These are phyloP conservation scores for Caenorhabditis japonica DNA, from an alignment of 2,888 invertebrate species.

Conservation along the genomic window DNA sequence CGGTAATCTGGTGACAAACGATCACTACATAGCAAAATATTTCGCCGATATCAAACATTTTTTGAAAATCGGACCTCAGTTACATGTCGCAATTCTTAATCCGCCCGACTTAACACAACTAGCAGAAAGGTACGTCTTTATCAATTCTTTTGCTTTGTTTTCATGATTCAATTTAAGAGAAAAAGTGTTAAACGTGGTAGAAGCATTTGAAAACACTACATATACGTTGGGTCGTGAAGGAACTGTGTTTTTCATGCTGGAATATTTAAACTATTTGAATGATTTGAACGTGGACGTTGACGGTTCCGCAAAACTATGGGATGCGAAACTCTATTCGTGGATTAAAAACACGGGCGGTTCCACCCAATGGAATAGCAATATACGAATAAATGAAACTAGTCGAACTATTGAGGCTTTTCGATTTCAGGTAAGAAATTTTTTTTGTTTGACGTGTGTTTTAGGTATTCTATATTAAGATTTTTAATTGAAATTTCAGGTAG, in stretches of 20 bases:
- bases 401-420: constrained; percentile 65
- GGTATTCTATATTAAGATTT: no score
- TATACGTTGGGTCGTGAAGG: constrained; percentile 75
- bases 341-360: constrained; percentile 74
- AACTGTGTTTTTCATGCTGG: constrained; percentile 76
- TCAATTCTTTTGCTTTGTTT: neutral
- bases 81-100: constrained; percentile 72
- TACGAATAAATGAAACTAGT: constrained; percentile 65
- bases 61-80: constrained; percentile 73
- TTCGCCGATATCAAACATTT: constrained; percentile 74
- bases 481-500: constrained; percentile 59
- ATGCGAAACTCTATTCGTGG: constrained; percentile 73
- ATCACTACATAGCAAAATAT: constrained; percentile 75
- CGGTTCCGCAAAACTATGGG: constrained; percentile 73
- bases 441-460: neutral
- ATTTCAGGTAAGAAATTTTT: constrained; percentile 64
- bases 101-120: constrained; percentile 71
- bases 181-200: constrained; percentile 61
- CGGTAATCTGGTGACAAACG: constrained; percentile 73
- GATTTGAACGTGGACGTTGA: constrained; percentile 75
- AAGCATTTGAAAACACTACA: constrained; percentile 73
- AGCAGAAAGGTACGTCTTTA: constrained; percentile 50
- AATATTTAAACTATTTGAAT: constrained; percentile 74
- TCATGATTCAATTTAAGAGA: constrained; percentile 54
- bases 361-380: constrained; percentile 74